These are phyloP conservation scores for Iselma pallidipennis DNA, from an alignment of 2,888 invertebrate genomes.

Conservation along the genomic window DNA sequence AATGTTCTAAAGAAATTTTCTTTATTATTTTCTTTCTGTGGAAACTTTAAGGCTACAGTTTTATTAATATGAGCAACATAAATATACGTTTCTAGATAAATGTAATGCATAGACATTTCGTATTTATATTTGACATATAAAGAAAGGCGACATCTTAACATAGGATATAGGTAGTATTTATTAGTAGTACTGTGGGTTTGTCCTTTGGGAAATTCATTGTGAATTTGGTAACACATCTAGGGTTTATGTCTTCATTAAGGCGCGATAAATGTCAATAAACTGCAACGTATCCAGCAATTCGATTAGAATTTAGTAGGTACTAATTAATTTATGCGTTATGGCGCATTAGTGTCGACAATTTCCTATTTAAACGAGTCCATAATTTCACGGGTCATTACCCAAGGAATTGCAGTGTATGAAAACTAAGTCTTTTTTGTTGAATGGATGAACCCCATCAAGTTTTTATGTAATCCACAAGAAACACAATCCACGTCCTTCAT, in stretches of 20 bases:
- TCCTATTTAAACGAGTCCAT: constrained; percentile 10
- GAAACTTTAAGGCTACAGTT: no score
- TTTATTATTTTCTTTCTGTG: no score
- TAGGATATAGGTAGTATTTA: neutral
- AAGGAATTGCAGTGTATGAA: neutral
- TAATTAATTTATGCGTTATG: constrained; percentile 28
- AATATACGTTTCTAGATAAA: no score
- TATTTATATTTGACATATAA: no score
- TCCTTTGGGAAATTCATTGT: constrained; percentile 40
- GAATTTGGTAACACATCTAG: constrained; percentile 41
- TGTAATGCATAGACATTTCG: no score
- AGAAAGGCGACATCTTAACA: neutral
- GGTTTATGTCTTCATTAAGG: constrained; percentile 48
- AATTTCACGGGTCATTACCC: constrained; percentile 10
- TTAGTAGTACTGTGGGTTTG: neutral
- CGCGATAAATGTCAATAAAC: constrained; percentile 47
- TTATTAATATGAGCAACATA: no score
- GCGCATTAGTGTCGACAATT: constrained; percentile 15
- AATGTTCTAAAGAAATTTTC: no score
- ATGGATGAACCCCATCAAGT: neutral
- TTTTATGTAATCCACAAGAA: neutral
- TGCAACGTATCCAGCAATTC: constrained; percentile 19
- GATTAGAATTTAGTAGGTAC: constrained; percentile 26
- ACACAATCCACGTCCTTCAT: no score
- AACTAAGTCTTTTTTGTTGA: neutral